Percentiles rank a stretch among this genome's conserved stretches.
phyloP scores from a whole-genome alignment of 2,113 vertebrate genomes.

The Mirza zaza region DNA sequence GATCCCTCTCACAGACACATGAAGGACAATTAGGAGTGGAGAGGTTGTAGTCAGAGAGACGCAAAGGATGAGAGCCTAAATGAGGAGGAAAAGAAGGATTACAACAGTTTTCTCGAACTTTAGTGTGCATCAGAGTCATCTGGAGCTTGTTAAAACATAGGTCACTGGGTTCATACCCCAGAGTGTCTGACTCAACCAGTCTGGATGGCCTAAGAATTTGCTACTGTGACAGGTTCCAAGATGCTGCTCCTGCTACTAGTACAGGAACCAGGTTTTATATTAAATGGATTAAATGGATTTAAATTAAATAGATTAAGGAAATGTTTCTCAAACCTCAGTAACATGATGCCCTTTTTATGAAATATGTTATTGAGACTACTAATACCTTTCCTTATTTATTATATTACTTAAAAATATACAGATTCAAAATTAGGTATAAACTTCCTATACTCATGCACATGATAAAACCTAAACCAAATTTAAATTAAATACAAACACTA shows the following conservation, averaged over 20 bases:
- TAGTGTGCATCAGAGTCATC: background rate
- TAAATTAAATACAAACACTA: conserved; percentile 35
- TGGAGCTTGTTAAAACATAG: background rate
- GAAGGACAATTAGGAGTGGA: background rate
- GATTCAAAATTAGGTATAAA: conserved; percentile 36
- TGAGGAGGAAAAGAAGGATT: background rate
- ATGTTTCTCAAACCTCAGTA: background rate
- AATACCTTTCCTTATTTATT: conserved; percentile 9
- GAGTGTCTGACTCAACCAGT: background rate
- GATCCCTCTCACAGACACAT: background rate
- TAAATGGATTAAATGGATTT: background rate
- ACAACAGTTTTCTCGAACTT: background rate
- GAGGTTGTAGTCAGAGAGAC: background rate
- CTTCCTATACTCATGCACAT: background rate
- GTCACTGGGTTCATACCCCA: background rate
- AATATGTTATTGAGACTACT: background rate
- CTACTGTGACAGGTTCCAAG: background rate
- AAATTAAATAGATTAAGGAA: conserved; percentile 18
- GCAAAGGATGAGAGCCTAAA: background rate
- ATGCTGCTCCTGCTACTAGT: background rate
- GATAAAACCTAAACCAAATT: conserved; percentile 17
- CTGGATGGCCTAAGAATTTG: background rate
- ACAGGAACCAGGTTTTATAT: background rate
- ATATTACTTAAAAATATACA: conserved; percentile 35
- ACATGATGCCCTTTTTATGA: background rate